A percentile compares a stretch with the other conserved stretches of the same genome.
Evolutionary conservation across 2,113 vertebrate genomes (phyloP).

Genomic region (Alexandromys fortis): DNA sequence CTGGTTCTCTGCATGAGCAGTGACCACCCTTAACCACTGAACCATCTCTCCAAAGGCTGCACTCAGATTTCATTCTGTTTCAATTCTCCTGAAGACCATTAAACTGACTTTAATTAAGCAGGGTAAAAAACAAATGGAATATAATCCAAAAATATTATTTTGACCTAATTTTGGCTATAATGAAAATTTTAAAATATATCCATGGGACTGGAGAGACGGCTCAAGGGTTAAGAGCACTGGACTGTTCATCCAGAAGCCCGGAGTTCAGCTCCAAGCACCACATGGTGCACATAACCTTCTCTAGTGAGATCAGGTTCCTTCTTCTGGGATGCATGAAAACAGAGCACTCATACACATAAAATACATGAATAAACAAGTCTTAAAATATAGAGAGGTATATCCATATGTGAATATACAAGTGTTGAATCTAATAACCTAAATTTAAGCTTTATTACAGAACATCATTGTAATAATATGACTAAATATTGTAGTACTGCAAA

Average conservation of each 20-base stretch:
- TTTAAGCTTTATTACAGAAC: not conserved
- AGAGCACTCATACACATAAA: too few species aligned
- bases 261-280: too few species aligned
- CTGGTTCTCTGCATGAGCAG: too few species aligned
- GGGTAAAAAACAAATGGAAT: not conserved
- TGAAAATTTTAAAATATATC: not conserved
- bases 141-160: not conserved
- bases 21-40: not conserved
- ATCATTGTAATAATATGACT: not conserved
- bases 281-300: too few species aligned
- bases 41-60: not conserved
- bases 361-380: too few species aligned
- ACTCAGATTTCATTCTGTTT: not conserved
- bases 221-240: too few species aligned
- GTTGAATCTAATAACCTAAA: not conserved
- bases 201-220: too few species aligned
- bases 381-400: not conserved
- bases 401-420: not conserved
- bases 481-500: slow-evolving; percentile 9
- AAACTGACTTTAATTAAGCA: not conserved
- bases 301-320: too few species aligned
- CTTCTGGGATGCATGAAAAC: too few species aligned
- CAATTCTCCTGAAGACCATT: not conserved
- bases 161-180: not conserved
- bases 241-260: too few species aligned